Evolutionary conservation across 1,140 invertebrate genomes (phyloP).

Genomic region (Dreissena polymorpha): DNA sequence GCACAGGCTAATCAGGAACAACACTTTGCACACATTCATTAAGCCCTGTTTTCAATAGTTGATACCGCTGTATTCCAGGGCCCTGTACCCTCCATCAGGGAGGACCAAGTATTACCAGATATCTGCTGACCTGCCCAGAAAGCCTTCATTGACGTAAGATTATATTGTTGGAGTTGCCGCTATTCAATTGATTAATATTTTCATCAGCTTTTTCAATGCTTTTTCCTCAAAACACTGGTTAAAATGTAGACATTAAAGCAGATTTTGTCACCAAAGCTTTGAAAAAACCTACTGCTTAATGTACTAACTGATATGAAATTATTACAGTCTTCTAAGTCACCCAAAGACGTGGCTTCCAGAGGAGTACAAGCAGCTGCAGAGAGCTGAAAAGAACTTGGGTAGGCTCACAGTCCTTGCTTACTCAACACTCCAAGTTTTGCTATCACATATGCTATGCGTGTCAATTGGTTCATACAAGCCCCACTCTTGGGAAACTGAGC

Average conservation of each 20-base stretch:
- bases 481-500: neutral
- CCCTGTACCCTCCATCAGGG: constrained; percentile 69
- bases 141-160: constrained; percentile 59
- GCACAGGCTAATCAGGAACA: too few relatives aligned
- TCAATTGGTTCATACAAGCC: too few relatives aligned
- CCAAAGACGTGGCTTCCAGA: constrained; percentile 68
- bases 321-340: constrained; percentile 68
- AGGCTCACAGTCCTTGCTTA: neutral
- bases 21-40: too few relatives aligned
- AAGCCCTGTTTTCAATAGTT: too few relatives aligned
- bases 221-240: constrained; percentile 28
- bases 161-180: neutral
- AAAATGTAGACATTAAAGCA: neutral
- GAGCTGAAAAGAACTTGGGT: constrained; percentile 68
- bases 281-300: neutral
- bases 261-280: neutral
- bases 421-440: neutral
- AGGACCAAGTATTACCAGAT: constrained; percentile 67
- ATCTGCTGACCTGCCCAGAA: constrained; percentile 58
- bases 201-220: neutral
- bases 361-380: constrained; percentile 64
- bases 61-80: constrained; percentile 52
- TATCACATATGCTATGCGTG: neutral
- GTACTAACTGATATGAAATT: neutral
- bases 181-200: neutral